A percentile compares a stretch with the other conserved stretches of the same genome.
Conservation (phyloP, 2,113 vertebrate genomes). For the Proterorhinus semilunaris region DNA sequence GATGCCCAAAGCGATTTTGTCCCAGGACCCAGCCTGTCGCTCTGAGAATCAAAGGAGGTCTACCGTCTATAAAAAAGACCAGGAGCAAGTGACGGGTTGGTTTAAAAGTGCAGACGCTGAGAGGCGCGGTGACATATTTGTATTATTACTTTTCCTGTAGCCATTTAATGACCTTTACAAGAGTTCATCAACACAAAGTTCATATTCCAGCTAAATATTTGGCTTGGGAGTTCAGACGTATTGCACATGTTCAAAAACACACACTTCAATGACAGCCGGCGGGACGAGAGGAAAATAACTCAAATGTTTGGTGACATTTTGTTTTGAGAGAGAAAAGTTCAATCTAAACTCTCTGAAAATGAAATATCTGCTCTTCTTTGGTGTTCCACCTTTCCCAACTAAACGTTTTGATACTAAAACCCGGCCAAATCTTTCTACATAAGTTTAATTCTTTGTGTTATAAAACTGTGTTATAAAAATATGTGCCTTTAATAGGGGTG, state of each 20-base stretch:
- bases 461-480: too few species aligned
- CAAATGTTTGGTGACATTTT: slow-evolving; percentile 40
- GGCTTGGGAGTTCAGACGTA: slow-evolving; percentile 33
- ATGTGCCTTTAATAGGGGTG: too few species aligned
- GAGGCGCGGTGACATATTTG: slow-evolving; percentile 39
- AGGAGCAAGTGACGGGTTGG: slow-evolving; percentile 9
- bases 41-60: slow-evolving; percentile 54
- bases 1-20: slow-evolving; percentile 50
- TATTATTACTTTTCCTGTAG: slow-evolving; percentile 38
- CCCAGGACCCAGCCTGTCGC: slow-evolving; percentile 36
- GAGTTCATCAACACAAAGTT: slow-evolving; percentile 41
- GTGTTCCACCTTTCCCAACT: neutral
- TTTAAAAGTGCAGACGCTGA: slow-evolving; percentile 24
- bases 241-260: slow-evolving; percentile 36
- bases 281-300: slow-evolving; percentile 23
- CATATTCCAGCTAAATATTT: slow-evolving; percentile 60
- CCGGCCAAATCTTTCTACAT: too few species aligned
- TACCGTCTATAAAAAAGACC: neutral
- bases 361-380: neutral
- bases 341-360: slow-evolving; percentile 27
- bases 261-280: slow-evolving; percentile 16
- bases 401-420: neutral
- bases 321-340: slow-evolving; percentile 26
- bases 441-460: too few species aligned
- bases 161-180: slow-evolving; percentile 40